A percentile compares a stretch with the other conserved stretches of the same genome.
phyloP scores from a whole-genome alignment of 2,797 vertebrate species.

The Phrynocephalus vlangalii region DNA sequence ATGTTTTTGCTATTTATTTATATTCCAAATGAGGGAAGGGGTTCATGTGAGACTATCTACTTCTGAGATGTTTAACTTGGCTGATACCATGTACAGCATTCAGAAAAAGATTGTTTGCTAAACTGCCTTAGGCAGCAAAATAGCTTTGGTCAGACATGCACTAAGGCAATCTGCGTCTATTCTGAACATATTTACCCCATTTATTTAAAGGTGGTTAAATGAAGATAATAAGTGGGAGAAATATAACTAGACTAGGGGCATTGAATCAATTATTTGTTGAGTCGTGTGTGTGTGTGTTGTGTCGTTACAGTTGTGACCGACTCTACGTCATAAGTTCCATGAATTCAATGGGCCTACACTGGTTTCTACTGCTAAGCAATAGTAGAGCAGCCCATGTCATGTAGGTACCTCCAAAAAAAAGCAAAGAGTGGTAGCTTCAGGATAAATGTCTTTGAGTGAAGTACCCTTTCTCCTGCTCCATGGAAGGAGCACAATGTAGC shows the following conservation, averaged over 20 bases:
- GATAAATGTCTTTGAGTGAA: no score
- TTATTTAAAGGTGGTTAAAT: no score
- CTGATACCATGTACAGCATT: not conserved
- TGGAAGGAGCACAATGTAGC: not conserved
- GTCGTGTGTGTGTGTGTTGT: no score
- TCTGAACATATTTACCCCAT: no score
- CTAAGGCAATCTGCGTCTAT: not conserved
- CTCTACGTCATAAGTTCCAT: no score
- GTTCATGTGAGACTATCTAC: not conserved
- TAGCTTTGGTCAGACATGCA: not conserved
- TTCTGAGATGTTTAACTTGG: not conserved
- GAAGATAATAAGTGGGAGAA: no score
- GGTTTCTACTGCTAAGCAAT: no score
- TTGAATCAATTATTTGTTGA: no score
- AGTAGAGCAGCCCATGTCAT: no score
- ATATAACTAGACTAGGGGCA: no score
- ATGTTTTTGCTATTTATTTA: not conserved
- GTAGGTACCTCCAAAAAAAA: not conserved
- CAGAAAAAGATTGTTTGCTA: not conserved
- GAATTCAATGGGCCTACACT: no score
- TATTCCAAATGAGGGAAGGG: not conserved
- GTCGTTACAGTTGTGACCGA: no score
- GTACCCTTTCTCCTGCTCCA: not conserved
- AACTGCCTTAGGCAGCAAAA: not conserved
- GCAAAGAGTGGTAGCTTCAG: not conserved